phyloP scores from a whole-genome alignment of 2,113 vertebrate genomes.

The Setophaga kirtlandii region DNA sequence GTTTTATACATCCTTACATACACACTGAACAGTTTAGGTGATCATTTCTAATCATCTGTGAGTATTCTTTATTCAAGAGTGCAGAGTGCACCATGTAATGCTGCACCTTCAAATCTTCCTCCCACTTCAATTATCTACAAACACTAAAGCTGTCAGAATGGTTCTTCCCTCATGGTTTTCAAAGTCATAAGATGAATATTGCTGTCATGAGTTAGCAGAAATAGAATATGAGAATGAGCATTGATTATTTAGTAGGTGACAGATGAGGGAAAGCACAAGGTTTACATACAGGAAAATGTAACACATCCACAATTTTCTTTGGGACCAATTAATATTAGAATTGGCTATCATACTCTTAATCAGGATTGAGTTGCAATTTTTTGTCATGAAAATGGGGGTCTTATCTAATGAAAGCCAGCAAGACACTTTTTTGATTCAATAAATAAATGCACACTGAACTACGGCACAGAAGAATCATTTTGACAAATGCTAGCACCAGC shows the following conservation, averaged over 20 bases:
- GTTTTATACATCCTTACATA: not conserved
- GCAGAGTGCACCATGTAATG: not conserved
- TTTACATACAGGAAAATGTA: constrained; percentile 26
- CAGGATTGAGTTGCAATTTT: not conserved
- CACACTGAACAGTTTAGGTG: not conserved
- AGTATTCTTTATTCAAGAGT: not conserved
- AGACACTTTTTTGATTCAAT: constrained; percentile 36
- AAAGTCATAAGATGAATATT: constrained; percentile 12
- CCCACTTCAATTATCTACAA: not conserved
- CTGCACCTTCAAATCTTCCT: not conserved
- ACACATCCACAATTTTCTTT: constrained; percentile 66
- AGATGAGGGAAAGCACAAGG: constrained; percentile 50
- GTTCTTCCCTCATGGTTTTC: not conserved
- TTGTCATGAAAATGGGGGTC: not conserved
- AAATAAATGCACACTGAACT: constrained; percentile 41
- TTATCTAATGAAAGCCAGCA: constrained; percentile 54
- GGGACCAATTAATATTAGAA: constrained; percentile 71
- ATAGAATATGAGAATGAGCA: constrained; percentile 31
- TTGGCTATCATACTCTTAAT: constrained; percentile 41
- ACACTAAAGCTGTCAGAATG: not conserved
- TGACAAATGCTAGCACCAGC: constrained; percentile 28
- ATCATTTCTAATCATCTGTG: not conserved
- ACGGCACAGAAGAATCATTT: constrained; percentile 22
- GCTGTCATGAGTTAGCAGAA: constrained; percentile 44
- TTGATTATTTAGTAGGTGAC: constrained; percentile 61